These are phyloP conservation scores for Siniperca chuatsi DNA, from an alignment of 2,113 vertebrate species.

Conservation along the genomic window DNA sequence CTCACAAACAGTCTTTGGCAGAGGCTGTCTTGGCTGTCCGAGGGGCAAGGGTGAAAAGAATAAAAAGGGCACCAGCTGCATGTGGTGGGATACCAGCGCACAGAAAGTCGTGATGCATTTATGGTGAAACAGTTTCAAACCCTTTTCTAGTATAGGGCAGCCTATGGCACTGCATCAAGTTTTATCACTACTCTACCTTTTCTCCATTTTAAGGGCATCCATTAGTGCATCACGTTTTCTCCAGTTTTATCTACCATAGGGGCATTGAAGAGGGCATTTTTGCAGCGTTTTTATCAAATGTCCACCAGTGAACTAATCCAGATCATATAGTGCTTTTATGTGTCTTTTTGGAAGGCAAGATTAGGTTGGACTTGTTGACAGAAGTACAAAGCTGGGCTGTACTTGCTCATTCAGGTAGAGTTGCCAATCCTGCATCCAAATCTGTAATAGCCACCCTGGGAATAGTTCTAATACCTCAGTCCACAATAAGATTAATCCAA, in stretches of 20 bases:
- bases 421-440: background rate
- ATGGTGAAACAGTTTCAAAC: too few species aligned
- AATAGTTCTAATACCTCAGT: conserved; percentile 9
- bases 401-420: conserved; percentile 10
- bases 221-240: background rate
- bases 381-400: background rate
- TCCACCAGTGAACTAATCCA: background rate
- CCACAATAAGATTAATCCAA: conserved; percentile 16
- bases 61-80: too few species aligned
- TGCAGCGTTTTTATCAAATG: too few species aligned
- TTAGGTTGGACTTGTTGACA: background rate
- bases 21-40: too few species aligned
- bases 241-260: background rate
- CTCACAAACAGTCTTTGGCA: background rate
- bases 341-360: background rate
- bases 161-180: background rate
- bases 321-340: background rate
- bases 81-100: too few species aligned
- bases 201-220: background rate
- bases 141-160: background rate
- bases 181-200: background rate
- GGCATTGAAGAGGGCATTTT: background rate
- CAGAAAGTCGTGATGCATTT: too few species aligned
- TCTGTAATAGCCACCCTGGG: conserved; percentile 13
- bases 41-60: too few species aligned